Evolutionary conservation across 2,888 invertebrate species (phyloP).

Genomic region (Chrysomela aeneicollis): DNA sequence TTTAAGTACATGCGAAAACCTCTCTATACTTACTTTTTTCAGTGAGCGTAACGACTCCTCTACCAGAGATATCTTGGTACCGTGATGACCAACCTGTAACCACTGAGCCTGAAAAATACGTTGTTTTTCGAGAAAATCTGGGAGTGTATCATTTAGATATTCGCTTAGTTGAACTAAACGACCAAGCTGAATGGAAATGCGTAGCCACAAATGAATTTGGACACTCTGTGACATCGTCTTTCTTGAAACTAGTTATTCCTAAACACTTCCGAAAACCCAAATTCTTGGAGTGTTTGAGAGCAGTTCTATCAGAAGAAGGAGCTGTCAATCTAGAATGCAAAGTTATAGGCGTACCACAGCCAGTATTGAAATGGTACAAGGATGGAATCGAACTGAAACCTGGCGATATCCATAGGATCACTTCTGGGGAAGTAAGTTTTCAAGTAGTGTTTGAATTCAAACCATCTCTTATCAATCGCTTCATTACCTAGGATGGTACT

Average conservation of each 20-base stretch:
- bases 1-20: too few species aligned
- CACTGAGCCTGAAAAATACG: conserved; percentile 71
- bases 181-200: conserved; percentile 93
- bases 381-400: conserved; percentile 89
- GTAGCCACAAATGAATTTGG: conserved; percentile 89
- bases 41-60: conserved; percentile 78
- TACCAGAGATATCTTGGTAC: conserved; percentile 87
- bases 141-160: conserved; percentile 80
- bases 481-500: conserved; percentile 83
- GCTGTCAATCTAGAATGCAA: conserved; percentile 93
- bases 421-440: conserved; percentile 75
- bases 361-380: conserved; percentile 91
- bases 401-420: conserved; percentile 90
- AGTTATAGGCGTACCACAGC: conserved; percentile 91
- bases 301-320: conserved; percentile 83
- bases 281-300: conserved; percentile 85
- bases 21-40: too few species aligned
- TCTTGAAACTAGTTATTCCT: conserved; percentile 83
- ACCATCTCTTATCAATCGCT: too few species aligned
- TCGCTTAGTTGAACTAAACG: conserved; percentile 77
- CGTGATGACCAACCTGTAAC: conserved; percentile 84
- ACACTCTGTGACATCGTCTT: conserved; percentile 87
- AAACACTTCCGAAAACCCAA: conserved; percentile 88
- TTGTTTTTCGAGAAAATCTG: conserved; percentile 71
- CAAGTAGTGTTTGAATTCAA: too few species aligned